Conservation (phyloP, 2,797 vertebrate species). For the Leucoraja ocellata region DNA sequence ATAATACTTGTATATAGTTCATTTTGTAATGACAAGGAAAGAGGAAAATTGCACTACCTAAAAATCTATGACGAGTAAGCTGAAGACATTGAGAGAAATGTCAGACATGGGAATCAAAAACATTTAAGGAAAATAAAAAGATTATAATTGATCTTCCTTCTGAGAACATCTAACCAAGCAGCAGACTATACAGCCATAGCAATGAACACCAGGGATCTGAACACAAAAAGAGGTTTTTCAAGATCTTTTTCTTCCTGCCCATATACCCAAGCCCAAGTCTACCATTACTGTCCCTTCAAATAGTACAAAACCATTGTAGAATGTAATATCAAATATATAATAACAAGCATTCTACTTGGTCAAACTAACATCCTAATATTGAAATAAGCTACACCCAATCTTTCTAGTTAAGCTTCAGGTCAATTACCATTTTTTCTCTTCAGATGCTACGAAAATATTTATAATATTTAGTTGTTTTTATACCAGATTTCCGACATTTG, state of each 20-base stretch:
- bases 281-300: not conserved
- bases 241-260: no score
- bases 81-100: not conserved
- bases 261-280: no score
- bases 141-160: not conserved
- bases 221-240: not conserved
- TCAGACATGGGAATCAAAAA: not conserved
- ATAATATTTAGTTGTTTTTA: not conserved
- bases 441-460: no score
- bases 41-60: not conserved
- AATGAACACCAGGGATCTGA: not conserved
- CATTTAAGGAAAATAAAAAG: not conserved
- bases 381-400: not conserved
- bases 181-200: not conserved
- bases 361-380: not conserved
- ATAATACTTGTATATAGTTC: not conserved
- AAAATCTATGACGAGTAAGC: not conserved
- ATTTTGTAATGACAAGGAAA: not conserved
- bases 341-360: not conserved
- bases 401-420: no score
- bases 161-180: not conserved
- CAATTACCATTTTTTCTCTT: no score
- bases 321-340: not conserved
- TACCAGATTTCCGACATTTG: not conserved
- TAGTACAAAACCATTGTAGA: not conserved